Evolutionary conservation across 2,113 vertebrate genomes (phyloP).

Genomic region (zebrafish (Danio rerio)): GRCz12tu NC_133196.1:15413001-15413500

Average conservation of each 20-base stretch:
- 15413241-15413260: conserved; percentile 89
- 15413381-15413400: conserved; percentile 95
- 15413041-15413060: no score
- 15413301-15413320: conserved; percentile 95
- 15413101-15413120: no score
- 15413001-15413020: no score
- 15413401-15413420: conserved; percentile 19
- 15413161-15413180: conserved; percentile 42
- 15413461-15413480: not conserved
- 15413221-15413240: conserved; percentile 85
- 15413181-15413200: conserved; percentile 93
- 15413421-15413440: not conserved
- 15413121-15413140: no score
- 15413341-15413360: conserved; percentile 91
- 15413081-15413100: no score
- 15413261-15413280: conserved; percentile 81
- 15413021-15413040: no score
- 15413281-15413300: conserved; percentile 77
- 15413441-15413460: conserved; percentile 1
- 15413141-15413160: no score
- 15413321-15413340: conserved; percentile 90
- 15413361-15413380: conserved; percentile 85
- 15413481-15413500: conserved; percentile 19
- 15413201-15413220: conserved; percentile 95
- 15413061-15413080: no score